Evolutionary conservation across 2,113 vertebrate species (phyloP).

Genomic region (Alouatta palliata): DNA sequence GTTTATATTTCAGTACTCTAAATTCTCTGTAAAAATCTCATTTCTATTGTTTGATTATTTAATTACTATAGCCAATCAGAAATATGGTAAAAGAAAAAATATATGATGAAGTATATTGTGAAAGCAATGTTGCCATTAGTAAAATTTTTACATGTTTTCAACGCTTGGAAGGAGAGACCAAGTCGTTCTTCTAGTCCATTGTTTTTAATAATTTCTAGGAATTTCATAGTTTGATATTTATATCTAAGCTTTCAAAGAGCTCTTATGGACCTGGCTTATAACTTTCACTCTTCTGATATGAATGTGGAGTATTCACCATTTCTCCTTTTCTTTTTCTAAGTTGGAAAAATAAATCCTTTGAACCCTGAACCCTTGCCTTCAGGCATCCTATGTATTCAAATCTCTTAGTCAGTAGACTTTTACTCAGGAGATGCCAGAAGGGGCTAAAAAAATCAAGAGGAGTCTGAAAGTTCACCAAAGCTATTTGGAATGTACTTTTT

Average conservation of each 20-base stretch:
- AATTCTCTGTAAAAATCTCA: neutral
- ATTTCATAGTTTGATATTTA: neutral
- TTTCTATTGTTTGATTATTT: neutral
- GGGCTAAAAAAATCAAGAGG: neutral
- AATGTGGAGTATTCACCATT: neutral
- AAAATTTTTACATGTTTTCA: neutral
- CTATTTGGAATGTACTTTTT: neutral
- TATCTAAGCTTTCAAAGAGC: constrained; percentile 2
- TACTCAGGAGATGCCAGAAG: neutral
- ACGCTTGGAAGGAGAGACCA: neutral
- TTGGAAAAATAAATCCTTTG: constrained; percentile 49
- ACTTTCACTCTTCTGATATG: neutral
- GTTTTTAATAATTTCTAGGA: neutral
- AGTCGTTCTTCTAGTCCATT: neutral
- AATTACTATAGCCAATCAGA: neutral
- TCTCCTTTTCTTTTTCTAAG: constrained; percentile 37
- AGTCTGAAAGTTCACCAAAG: neutral
- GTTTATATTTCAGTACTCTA: neutral
- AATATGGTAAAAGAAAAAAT: neutral
- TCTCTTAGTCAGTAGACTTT: constrained; percentile 25
- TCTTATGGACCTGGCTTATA: neutral
- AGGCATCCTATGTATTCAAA: constrained; percentile 26
- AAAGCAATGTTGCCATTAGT: neutral
- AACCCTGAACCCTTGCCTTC: constrained; percentile 58
- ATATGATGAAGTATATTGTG: neutral